Base-by-base conservation (phyloP, 1,140 invertebrate species). In the Drosophila arawakana region DNA sequence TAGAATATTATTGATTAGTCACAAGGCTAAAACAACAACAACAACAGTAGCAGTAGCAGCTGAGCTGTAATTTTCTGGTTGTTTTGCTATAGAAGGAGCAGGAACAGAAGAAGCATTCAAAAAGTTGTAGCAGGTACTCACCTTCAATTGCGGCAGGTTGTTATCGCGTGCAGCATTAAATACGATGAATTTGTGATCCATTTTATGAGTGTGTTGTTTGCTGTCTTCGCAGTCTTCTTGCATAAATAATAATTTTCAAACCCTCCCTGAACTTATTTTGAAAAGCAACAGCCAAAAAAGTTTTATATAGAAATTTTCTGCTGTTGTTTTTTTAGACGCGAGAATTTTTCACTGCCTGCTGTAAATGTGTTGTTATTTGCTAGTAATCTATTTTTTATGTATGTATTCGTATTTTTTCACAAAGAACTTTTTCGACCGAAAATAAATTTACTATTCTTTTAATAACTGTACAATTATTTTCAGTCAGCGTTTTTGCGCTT, bases 81-180 rank as follows among this genome's bases (percentile, higher is more conserved):
- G 5, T 35, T 39, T 39, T 10, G 25, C 25, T 30, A 30, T 30
- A 30, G 25, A 30, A 30, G 25, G 3, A 30, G 34, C 13, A 5
- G 39, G 18, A 6, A 18, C 30, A 41, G 35, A 34, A 7, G 18
- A 18, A 15, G 52, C 21, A 54, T 37, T 13, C 18, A 21, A 37
- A 34, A 39, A n/a, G 41, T 25, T 55, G 35, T 11, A 35, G 50
- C 43, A 69, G 44, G 57, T 47, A 76, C 91, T 91, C 50, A 92
- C 91, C 85, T 90, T 92, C 55, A 92, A 78, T 75, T 80, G 82
- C 49, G 78, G 55, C 80, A 92, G 75, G 66, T 92, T 90, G 44
- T 92, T 91, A 52, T 92, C 91, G 77, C 91, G 77, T 39, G 91
- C 91, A 67, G 91, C 89, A 84, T 90, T 91, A 43, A 89, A 92